phyloP scores from a whole-genome alignment of 2,888 invertebrate genomes.

The Onthophagus sagittarius region DNA sequence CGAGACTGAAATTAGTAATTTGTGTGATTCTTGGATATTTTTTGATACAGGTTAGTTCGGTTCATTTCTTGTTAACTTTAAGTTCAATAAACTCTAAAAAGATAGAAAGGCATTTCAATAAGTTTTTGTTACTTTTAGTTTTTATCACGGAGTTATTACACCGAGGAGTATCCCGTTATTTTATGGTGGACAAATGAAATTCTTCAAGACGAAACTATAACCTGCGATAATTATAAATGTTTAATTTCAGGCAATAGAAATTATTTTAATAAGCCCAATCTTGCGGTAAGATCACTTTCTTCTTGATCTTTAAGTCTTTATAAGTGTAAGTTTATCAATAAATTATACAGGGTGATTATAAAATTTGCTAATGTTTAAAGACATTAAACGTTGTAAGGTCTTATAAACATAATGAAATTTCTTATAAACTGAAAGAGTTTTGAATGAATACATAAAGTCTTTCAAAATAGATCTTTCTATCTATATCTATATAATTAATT shows the following conservation, averaged over 20 bases:
- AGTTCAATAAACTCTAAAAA: not conserved
- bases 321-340: no score
- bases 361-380: no score
- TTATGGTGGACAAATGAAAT: slow-evolving; percentile 41
- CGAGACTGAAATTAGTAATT: not conserved
- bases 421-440: no score
- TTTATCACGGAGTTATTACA: not conserved
- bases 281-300: slow-evolving; percentile 22
- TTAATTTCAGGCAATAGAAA: slow-evolving; percentile 34
- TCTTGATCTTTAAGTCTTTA: no score
- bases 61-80: not conserved
- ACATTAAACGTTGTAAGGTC: no score
- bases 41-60: not conserved
- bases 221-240: slow-evolving; percentile 34
- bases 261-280: slow-evolving; percentile 25
- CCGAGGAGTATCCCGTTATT: slow-evolving; percentile 25
- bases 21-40: slow-evolving; percentile 4
- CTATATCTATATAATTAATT: no score
- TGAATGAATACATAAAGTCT: no score
- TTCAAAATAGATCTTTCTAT: no score
- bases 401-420: no score
- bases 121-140: not conserved
- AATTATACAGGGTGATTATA: no score
- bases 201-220: slow-evolving; percentile 31
- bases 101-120: not conserved